A percentile compares a stretch with the other conserved stretches of the same genome.
phyloP scores from a whole-genome alignment of 2,888 invertebrate genomes.

The Zygaena filipendulae region DNA sequence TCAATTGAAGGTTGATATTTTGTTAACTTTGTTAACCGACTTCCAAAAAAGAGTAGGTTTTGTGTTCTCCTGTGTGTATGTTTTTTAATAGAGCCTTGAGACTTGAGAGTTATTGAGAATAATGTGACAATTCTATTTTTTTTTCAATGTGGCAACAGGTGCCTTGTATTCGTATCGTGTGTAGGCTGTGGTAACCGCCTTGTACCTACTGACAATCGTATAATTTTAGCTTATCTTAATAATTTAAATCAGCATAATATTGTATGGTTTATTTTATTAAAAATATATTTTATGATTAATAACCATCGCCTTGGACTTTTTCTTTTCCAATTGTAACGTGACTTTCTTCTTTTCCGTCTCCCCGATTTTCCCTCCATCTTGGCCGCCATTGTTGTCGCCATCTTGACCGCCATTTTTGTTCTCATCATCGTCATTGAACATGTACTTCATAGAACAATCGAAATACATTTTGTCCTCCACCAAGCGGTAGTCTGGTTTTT shows the following conservation, averaged over 20 bases:
- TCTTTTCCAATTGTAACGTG: constrained; percentile 5
- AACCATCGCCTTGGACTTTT: constrained; percentile 50
- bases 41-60: too few relatives aligned
- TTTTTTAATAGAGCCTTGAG: too few relatives aligned
- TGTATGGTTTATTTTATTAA: constrained; percentile 19
- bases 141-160: too few relatives aligned
- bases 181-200: not conserved
- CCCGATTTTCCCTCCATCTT: constrained; percentile 4
- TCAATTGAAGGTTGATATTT: too few relatives aligned
- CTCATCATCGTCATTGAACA: constrained; percentile 25
- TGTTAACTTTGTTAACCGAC: too few relatives aligned
- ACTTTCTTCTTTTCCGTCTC: constrained; percentile 6
- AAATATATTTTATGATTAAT: constrained; percentile 62
- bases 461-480: constrained; percentile 56
- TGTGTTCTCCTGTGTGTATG: too few relatives aligned
- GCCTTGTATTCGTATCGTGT: not conserved
- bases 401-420: constrained; percentile 15
- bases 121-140: too few relatives aligned
- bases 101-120: too few relatives aligned
- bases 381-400: not conserved
- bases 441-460: constrained; percentile 48
- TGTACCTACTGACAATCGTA: not conserved
- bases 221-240: not conserved
- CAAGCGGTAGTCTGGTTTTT: constrained; percentile 48
- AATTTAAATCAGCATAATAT: not conserved